A percentile compares a stretch with the other conserved stretches of the same genome.
These are phyloP conservation scores for Maconellicoccus hirsutus DNA, from an alignment of 1,140 invertebrate species.

Conservation along the genomic window DNA sequence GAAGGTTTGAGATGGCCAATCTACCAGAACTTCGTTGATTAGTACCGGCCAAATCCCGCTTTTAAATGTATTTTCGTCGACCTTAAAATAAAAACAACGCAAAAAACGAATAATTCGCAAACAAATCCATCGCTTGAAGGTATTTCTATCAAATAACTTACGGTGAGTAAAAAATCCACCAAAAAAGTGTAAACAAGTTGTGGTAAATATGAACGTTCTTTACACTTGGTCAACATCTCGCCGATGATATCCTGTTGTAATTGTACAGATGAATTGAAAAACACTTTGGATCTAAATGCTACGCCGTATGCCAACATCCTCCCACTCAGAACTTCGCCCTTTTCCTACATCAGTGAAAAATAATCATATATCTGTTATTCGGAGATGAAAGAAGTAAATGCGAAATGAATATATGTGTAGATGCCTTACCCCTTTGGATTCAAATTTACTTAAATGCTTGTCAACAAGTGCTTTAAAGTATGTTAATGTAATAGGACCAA, in stretches of 20 bases:
- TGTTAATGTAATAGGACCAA: neutral
- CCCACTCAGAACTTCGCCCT: slow-evolving; percentile 24
- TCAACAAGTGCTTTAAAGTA: slow-evolving; percentile 24
- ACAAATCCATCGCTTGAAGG: neutral
- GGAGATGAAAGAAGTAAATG: neutral
- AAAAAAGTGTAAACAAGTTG: slow-evolving; percentile 23
- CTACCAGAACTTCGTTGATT: slow-evolving; percentile 19
- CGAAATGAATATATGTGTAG: neutral
- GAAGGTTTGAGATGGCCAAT: slow-evolving; percentile 22
- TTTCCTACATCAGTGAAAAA: slow-evolving; percentile 22
- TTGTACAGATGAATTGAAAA: neutral
- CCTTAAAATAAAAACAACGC: slow-evolving; percentile 19
- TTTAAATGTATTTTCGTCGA: slow-evolving; percentile 19
- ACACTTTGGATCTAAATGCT: slow-evolving; percentile 22
- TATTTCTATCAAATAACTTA: neutral
- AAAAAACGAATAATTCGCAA: neutral
- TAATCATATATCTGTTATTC: neutral
- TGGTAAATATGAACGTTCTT: slow-evolving; percentile 25
- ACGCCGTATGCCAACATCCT: slow-evolving; percentile 25
- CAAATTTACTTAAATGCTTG: slow-evolving; percentile 25
- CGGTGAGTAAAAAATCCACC: slow-evolving; percentile 22
- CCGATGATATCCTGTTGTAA: slow-evolving; percentile 22
- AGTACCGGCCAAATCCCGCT: slow-evolving; percentile 23
- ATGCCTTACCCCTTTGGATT: slow-evolving; percentile 24
- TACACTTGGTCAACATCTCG: slow-evolving; percentile 24